Evolutionary conservation across 2,888 invertebrate genomes (phyloP), one percentile per base, ranked within the genome.

Genomic region (Argyresthia goedartella): DNA sequence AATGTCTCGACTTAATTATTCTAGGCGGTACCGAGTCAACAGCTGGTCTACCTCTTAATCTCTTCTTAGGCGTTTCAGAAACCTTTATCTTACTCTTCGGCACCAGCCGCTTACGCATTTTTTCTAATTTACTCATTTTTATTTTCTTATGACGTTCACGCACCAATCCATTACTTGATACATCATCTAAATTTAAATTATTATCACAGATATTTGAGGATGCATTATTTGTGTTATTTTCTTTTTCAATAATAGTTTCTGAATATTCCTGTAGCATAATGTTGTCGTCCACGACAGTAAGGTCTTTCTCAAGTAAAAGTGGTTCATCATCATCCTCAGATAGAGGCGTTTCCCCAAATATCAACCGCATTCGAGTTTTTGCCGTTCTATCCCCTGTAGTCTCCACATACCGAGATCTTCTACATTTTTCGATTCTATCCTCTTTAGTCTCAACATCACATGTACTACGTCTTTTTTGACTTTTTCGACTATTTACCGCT

Each of bases 21-120:
- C 9, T 9, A 10, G 14, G n/a, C n/a, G n/a, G 11, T 25, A 8
- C 14, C 14, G 16, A 14, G 13, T 48, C 14, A 36, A 15, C 8
- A 25, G 48, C 48, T 39, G 4, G 16, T 48, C 13, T 39, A 9
- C 34, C n/a, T 10, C n/a, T 52, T 13, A 9, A 8, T 13, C 7
- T 49, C 9, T 13, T 44, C 44, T 57, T 56, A 48, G 60, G 54
- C 33, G 54, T 49, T 7, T 53, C 52, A 51, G 56, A 60, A 16
- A 50, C 55, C 55, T 56, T 69, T 54, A 81, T 81, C 64, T 82
- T 84, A 58, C 60, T 60, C 61, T 69, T 78, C 1, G 79, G 74
- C 54, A 66, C 16, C 54, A 78, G 58, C 53, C 65, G 71, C 16
- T 66, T 65, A 51, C 69, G 71, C 9, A 80, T 55, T 60, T 67